phyloP scores from a whole-genome alignment of 2,113 vertebrate species.

The Phodopus roborovskii region DNA sequence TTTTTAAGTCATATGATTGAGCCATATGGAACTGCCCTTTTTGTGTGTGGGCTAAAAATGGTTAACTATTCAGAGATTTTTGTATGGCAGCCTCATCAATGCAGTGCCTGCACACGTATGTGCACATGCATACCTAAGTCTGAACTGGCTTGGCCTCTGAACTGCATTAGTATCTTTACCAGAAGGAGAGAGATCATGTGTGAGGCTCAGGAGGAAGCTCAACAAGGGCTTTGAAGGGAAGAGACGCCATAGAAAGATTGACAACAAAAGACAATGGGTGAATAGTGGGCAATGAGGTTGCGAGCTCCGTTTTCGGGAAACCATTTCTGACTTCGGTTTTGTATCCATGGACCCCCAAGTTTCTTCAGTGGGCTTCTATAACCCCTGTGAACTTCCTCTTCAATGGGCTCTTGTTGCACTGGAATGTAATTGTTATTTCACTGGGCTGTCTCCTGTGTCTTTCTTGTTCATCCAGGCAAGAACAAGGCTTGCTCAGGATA shows the following conservation, averaged over 20 bases:
- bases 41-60: conserved; percentile 56
- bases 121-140: too few relatives aligned
- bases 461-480: background rate
- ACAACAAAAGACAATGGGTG: background rate
- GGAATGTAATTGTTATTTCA: background rate
- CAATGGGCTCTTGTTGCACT: background rate
- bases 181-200: background rate
- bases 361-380: background rate
- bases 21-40: conserved; percentile 43
- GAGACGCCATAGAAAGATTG: background rate
- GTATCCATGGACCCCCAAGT: background rate
- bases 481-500: background rate
- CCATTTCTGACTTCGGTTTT: background rate
- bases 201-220: background rate
- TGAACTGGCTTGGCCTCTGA: background rate
- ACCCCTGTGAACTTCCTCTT: background rate
- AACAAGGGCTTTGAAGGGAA: background rate
- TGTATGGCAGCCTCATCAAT: background rate
- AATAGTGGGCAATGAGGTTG: background rate
- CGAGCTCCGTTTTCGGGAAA: background rate
- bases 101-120: background rate
- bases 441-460: background rate
- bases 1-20: conserved; percentile 38
- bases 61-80: conserved; percentile 25
- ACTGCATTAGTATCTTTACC: background rate